A percentile compares a stretch with the other conserved stretches of the same genome.
Conservation (phyloP, 2,888 invertebrate species). For the Omphaloscelis lunosa region DNA sequence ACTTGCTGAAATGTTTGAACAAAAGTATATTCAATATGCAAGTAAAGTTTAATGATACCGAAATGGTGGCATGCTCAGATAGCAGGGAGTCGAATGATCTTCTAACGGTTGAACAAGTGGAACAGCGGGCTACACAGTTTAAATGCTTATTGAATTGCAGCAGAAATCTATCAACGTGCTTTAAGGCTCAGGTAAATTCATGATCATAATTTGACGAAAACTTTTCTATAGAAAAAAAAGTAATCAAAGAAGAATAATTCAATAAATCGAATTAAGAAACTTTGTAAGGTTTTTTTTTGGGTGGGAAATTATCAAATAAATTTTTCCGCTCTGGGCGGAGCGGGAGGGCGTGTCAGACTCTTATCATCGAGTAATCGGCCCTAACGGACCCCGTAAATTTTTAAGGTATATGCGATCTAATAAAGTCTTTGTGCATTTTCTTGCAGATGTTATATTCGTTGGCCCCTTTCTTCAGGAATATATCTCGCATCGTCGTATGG, state of each 20-base stretch:
- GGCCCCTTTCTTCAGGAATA: not conserved
- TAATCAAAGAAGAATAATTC: not conserved
- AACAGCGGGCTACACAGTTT: conserved; percentile 13
- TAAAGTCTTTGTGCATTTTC: not conserved
- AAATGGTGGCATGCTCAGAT: not conserved
- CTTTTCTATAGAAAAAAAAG: not conserved
- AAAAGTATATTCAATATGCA: conserved; percentile 7
- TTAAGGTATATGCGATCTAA: too few species aligned
- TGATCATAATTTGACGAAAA: too few species aligned
- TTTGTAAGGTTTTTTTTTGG: not conserved
- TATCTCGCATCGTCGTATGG: conserved; percentile 10
- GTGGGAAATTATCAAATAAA: too few species aligned
- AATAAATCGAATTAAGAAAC: not conserved
- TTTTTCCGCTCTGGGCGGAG: too few species aligned
- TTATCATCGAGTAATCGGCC: too few species aligned
- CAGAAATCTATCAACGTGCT: conserved; percentile 20
- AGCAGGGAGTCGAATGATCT: not conserved
- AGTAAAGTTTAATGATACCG: not conserved
- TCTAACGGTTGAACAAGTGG: not conserved
- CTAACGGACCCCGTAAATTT: too few species aligned
- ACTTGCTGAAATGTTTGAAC: conserved; percentile 18
- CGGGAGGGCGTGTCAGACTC: too few species aligned
- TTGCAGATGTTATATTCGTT: conserved; percentile 32
- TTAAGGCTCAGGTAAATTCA: conserved; percentile 29
- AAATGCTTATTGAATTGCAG: conserved; percentile 28